Conservation (phyloP, 30 jellyfish, hydroid and myxozoan species). For the Turritopsis rubra region DNA sequence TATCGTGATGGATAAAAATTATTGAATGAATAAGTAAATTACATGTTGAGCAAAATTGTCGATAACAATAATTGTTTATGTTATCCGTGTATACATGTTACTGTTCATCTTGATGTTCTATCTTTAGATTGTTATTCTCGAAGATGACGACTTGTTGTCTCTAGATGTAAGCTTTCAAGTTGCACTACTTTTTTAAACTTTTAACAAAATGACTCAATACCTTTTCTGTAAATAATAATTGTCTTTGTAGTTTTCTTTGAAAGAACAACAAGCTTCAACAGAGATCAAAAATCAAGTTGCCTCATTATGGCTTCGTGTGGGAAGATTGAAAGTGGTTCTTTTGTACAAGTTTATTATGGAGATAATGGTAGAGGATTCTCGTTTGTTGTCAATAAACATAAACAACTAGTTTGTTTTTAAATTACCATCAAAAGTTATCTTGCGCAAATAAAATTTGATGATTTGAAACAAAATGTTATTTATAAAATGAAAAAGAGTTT, state of each 20-base stretch:
- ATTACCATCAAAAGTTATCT: too few species aligned
- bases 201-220: too few species aligned
- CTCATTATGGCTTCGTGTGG: conserved; percentile 9
- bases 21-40: too few species aligned
- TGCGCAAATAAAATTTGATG: too few species aligned
- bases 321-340: not conserved
- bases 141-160: conserved; percentile 12
- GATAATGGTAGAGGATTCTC: conserved; percentile 11
- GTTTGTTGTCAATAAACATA: not conserved
- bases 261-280: not conserved
- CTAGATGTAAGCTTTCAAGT: not conserved
- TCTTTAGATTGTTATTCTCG: conserved; percentile 12
- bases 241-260: not conserved
- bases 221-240: not conserved
- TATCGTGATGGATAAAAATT: too few species aligned
- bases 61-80: too few species aligned
- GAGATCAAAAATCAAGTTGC: not conserved
- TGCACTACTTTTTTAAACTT: not conserved
- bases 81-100: too few species aligned
- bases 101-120: not conserved
- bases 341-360: conserved; percentile 16
- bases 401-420: too few species aligned
- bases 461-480: too few species aligned
- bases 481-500: too few species aligned
- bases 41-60: too few species aligned